These are phyloP conservation scores for Sylvicapra grimmia DNA, from an alignment of 2,113 vertebrate species.

Conservation along the genomic window DNA sequence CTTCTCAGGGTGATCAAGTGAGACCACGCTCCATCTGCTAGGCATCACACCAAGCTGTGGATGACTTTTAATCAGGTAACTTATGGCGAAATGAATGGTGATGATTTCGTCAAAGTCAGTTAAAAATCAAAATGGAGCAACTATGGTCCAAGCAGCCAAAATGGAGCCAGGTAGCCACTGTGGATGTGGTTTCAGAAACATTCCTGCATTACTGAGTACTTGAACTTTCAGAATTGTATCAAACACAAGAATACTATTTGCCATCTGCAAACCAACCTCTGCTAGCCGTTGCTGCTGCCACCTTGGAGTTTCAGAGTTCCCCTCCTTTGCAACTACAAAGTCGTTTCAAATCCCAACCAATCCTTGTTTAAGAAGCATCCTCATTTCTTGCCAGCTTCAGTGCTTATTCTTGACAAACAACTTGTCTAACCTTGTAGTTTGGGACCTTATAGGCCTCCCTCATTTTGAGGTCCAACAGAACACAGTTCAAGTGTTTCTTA, in stretches of 20 bases:
- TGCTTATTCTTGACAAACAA: background rate
- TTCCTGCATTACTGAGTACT: background rate
- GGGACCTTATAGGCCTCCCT: background rate
- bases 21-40: accelerated
- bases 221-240: background rate
- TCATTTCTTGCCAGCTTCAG: background rate
- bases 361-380: background rate
- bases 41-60: background rate
- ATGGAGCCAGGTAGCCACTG: background rate
- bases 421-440: background rate
- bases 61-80: background rate
- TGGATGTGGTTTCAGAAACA: background rate
- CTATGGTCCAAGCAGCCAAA: background rate
- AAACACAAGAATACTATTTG: background rate
- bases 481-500: background rate
- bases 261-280: background rate
- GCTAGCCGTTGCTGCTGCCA: background rate
- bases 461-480: background rate
- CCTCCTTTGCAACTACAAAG: background rate
- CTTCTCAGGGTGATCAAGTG: background rate
- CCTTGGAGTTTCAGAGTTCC: background rate
- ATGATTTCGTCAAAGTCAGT: background rate
- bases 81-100: background rate
- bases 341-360: background rate
- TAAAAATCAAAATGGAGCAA: background rate